Evolutionary conservation across 2,888 invertebrate genomes (phyloP).

Genomic region (Mimas tiliae): DNA sequence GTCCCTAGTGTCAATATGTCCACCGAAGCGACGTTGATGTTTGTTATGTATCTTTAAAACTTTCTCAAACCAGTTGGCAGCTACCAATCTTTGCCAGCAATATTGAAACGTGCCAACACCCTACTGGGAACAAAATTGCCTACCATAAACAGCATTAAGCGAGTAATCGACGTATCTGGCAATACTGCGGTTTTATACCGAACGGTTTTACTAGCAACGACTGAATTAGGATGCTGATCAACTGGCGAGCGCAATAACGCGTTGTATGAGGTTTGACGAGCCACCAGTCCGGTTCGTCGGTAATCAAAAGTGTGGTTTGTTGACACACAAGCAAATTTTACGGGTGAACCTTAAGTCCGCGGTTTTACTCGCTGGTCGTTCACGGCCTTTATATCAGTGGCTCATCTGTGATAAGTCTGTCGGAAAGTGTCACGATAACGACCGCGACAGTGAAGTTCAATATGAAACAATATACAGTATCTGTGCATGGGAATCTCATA

Average conservation of each 20-base stretch:
- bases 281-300: too few relatives aligned
- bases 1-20: neutral
- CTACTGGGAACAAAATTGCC: neutral
- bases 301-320: too few relatives aligned
- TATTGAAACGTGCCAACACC: neutral
- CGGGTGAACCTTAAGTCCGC: too few relatives aligned
- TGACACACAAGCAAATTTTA: too few relatives aligned
- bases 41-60: neutral
- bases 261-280: too few relatives aligned
- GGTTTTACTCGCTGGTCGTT: neutral
- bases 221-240: too few relatives aligned
- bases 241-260: too few relatives aligned
- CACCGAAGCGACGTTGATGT: neutral
- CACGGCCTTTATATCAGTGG: neutral
- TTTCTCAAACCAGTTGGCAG: neutral
- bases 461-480: neutral
- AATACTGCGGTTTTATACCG: too few relatives aligned
- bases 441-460: neutral
- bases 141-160: neutral
- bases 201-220: too few relatives aligned
- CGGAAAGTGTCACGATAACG: constrained; percentile 3
- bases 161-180: too few relatives aligned
- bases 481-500: too few relatives aligned
- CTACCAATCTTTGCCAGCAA: neutral
- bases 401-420: neutral